Percentiles rank a stretch among this genome's conserved stretches.
phyloP scores from a whole-genome alignment of 2,888 invertebrate species.

The Ceriagrion tenellum region DNA sequence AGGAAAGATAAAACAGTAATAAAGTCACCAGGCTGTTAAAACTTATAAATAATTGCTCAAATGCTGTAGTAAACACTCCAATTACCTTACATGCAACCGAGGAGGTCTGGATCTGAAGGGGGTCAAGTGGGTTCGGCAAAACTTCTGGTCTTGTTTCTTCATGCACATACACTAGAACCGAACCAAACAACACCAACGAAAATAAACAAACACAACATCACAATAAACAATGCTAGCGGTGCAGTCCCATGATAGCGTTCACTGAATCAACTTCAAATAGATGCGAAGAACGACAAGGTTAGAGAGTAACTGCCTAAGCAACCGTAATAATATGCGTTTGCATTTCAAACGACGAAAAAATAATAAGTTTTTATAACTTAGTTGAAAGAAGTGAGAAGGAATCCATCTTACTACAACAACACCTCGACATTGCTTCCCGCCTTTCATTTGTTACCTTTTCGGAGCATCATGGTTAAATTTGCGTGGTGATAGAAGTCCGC shows the following conservation, averaged over 20 bases:
- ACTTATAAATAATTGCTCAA: neutral
- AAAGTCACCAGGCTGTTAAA: no score
- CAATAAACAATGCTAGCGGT: conserved; percentile 8
- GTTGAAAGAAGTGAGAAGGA: neutral
- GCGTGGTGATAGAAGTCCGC: neutral
- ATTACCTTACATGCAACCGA: neutral
- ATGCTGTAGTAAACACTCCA: neutral
- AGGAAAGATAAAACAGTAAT: no score
- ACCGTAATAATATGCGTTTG: neutral
- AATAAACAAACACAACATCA: conserved; percentile 56
- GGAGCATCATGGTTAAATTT: conserved; percentile 41
- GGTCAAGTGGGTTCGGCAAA: neutral
- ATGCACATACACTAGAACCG: neutral
- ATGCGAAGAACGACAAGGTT: neutral
- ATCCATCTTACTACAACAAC: conserved; percentile 61
- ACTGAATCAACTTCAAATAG: neutral
- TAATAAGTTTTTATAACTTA: neutral
- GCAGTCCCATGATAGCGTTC: neutral
- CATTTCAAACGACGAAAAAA: neutral
- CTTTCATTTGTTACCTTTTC: neutral
- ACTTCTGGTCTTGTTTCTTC: neutral
- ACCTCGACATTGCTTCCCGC: conserved; percentile 3
- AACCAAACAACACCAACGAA: neutral
- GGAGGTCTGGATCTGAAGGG: neutral
- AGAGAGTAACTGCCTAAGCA: neutral